These are phyloP conservation scores for Drosophila prostipennis DNA, from an alignment of 2,888 invertebrate genomes.

Conservation along the genomic window DNA sequence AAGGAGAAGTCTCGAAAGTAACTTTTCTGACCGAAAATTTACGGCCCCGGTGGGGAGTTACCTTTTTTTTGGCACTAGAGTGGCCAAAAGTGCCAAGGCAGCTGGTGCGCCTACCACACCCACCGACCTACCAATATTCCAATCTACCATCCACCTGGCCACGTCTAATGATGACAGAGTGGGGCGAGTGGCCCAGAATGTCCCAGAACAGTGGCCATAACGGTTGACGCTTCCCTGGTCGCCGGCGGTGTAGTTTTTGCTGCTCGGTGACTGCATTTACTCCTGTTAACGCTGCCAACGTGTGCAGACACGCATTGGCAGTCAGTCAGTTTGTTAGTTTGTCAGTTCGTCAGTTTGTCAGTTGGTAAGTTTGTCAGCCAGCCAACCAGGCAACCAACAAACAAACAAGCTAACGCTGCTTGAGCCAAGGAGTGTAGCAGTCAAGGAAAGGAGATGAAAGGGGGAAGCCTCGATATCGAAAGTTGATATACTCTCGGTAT, in stretches of 20 bases:
- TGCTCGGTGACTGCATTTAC: slow-evolving; percentile 18
- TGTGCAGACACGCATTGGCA: slow-evolving; percentile 63
- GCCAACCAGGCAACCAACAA: slow-evolving; percentile 53
- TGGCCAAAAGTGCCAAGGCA: slow-evolving; percentile 58
- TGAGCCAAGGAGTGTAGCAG: slow-evolving; percentile 60
- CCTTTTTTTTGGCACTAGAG: slow-evolving; percentile 58
- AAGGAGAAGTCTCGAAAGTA: slow-evolving; percentile 22
- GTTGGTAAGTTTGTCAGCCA: slow-evolving; percentile 38
- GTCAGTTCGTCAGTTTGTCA: slow-evolving; percentile 34
- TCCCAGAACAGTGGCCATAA: slow-evolving; percentile 59
- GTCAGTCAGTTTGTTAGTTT: slow-evolving; percentile 40
- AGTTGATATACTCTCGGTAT: background rate
- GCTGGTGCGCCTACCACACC: slow-evolving; percentile 19
- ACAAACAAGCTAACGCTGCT: slow-evolving; percentile 64
- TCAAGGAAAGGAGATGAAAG: too few relatives aligned
- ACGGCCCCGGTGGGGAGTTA: slow-evolving; percentile 35
- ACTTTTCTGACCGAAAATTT: slow-evolving; percentile 24
- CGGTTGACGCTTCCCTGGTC: slow-evolving; percentile 26
- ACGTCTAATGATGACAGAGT: slow-evolving; percentile 73
- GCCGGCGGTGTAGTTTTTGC: slow-evolving; percentile 35
- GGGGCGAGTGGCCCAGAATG: slow-evolving; percentile 22
- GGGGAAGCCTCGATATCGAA: background rate
- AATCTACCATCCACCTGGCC: slow-evolving; percentile 13
- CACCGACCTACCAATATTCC: slow-evolving; percentile 7
- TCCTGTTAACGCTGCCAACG: slow-evolving; percentile 41